A percentile compares a stretch with the other conserved stretches of the same genome.
Evolutionary conservation across 2,797 vertebrate genomes (phyloP).

Genomic region (Enteromius treurensis): DNA sequence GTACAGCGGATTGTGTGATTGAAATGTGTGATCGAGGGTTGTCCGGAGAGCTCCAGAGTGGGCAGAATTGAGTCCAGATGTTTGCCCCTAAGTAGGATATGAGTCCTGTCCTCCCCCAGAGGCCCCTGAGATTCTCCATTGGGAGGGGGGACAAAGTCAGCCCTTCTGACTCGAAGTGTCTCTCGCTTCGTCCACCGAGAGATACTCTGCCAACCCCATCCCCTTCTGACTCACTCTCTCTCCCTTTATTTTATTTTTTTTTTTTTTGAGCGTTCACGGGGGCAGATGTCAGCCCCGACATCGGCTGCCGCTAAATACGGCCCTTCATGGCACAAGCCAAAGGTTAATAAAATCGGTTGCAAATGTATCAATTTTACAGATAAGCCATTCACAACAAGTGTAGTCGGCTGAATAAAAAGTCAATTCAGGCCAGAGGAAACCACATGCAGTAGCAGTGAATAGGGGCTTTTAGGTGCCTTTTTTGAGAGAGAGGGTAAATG

Average conservation of each 20-base stretch:
- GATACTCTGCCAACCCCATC: conserved; percentile 15
- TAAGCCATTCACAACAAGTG: conserved; percentile 97
- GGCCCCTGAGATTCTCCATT: conserved; percentile 13
- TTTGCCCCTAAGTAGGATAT: conserved; percentile 48
- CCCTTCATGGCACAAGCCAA: conserved; percentile 82
- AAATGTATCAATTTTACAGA: conserved; percentile 98
- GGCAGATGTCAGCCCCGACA: conserved; percentile 65
- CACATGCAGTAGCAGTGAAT: conserved; percentile 91
- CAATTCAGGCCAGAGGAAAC: conserved; percentile 91
- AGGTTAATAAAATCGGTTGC: conserved; percentile 97
- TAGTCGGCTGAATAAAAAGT: conserved; percentile 95
- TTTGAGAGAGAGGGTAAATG: conserved; percentile 88
- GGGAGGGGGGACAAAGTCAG: conserved; percentile 31
- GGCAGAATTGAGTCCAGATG: conserved; percentile 66
- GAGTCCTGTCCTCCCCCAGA: conserved; percentile 31
- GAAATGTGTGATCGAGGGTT: conserved; percentile 43
- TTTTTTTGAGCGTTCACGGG: conserved; percentile 14
- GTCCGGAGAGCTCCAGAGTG: conserved; percentile 57
- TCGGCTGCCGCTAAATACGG: conserved; percentile 61
- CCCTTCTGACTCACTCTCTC: neutral
- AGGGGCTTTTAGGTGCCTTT: conserved; percentile 90
- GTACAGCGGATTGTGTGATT: neutral
- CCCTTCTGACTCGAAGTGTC: conserved; percentile 32
- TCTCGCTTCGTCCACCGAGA: conserved; percentile 22
- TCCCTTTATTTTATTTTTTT: neutral